Base-by-base conservation (phyloP, 2,888 invertebrate genomes). In the Napeogenes inachia region DNA sequence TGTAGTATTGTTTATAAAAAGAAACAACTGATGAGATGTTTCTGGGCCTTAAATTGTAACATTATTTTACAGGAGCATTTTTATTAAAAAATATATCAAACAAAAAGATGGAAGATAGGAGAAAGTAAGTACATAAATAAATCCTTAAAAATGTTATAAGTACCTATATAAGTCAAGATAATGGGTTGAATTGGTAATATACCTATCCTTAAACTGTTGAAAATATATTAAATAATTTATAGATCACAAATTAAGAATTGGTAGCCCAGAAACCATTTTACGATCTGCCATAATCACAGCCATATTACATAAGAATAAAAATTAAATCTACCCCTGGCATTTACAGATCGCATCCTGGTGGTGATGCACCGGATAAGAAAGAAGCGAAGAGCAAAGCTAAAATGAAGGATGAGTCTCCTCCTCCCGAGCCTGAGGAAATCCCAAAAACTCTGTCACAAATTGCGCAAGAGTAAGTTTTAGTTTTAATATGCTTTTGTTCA, bases 381-480 rank as follows among this genome's bases (percentile, higher is more conserved):
- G 69, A 72, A 13, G 67, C 61, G 21, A 74, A 69, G 13, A 61
- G 69, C 3, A 72, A 73, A 63, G 71, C 63, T 4, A 76, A 72
- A 12, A 64, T 60, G 12, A 71, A 74, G 13, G 73, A 71, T n/a
- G 56, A 67, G 3, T 62, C 66, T 4, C 46, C 66, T 4, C 46
- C 66, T 0, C 66, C 73, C 0, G 77, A 78, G 8, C 71, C 75
- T 0, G 83, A 83, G 13, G 79, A 77, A 21, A 12, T 78, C 1
- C 66, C 65, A 0, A 82, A 78, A 55, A 78, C 85, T 0, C 71
- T 75, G 0, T 85, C 85, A 0, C 74, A 80, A 61, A 75, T 84
- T 3, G 75, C 75, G 0, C 61, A 62, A 45, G 76, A 77, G 77
- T 77, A 59, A 70, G 74, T 50, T 30, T 47, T 30, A n/a, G 30